Evolutionary conservation across 2,888 invertebrate species (phyloP).

Genomic region (Bimastos eiseni): DNA sequence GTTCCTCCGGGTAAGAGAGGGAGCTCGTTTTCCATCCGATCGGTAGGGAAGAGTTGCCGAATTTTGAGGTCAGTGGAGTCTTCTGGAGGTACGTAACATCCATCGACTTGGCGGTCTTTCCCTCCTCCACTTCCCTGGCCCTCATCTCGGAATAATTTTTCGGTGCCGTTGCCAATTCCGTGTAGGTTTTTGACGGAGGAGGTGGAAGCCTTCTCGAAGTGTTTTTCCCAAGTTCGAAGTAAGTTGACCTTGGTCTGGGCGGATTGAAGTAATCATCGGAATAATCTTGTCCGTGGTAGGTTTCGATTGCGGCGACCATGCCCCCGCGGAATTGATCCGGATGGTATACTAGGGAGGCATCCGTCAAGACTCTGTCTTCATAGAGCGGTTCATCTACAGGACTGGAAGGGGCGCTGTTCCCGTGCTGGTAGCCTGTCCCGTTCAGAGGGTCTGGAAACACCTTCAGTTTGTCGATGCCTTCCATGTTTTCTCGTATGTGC

Average conservation of each 20-base stretch:
- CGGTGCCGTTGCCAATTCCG: neutral
- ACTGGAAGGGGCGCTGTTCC: neutral
- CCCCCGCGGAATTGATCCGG: neutral
- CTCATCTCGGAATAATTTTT: neutral
- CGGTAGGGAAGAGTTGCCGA: neutral
- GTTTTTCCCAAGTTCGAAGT: neutral
- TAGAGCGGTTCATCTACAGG: neutral
- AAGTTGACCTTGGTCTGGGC: neutral
- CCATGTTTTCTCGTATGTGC: constrained; percentile 10
- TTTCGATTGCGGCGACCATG: neutral
- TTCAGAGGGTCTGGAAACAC: neutral
- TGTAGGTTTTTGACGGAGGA: neutral
- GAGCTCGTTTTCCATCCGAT: neutral
- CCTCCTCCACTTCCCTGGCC: neutral
- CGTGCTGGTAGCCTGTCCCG: neutral
- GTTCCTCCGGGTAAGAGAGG: neutral
- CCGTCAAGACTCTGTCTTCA: neutral
- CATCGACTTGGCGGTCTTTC: neutral
- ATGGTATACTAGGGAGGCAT: neutral
- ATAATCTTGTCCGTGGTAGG: neutral
- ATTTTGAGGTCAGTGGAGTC: neutral
- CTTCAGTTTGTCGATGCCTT: neutral
- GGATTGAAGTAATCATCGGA: neutral
- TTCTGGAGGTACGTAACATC: neutral
- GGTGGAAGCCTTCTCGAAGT: neutral